Evolutionary conservation across 2,888 invertebrate species (phyloP), one percentile per base, ranked within the genome.

Genomic region (Thumatha senex): DNA sequence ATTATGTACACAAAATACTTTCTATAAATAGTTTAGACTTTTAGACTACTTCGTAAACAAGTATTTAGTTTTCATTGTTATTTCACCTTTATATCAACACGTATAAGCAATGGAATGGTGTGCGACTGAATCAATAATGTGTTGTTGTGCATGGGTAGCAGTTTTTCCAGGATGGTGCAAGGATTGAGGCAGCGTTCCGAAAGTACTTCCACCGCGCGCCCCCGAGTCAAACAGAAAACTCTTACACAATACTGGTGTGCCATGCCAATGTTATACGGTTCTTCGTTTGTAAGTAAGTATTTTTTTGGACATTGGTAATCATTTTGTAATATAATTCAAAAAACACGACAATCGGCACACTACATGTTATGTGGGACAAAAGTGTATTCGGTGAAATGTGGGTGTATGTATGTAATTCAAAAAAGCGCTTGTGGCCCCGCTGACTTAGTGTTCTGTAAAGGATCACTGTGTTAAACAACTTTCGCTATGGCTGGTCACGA

Each of bases 211-310:
- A 99, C 84, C 93, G 99, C 44, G 99, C 99, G 2, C 93, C 95
- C 38, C 94, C 95, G 0, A 91, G 92, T 0, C 98, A 99, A 84
- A 92, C 93, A 1, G 90, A 95, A 39, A 98, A 98, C 80, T 94
- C 95, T 0, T 97, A 96, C 80, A 98, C 98, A 33, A 80, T 99
- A 38, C 89, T 99, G 48, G 98, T 99, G 1, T 99, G 99, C 68
- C 99, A 99, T 84, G 99, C 97, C 3, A 99, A 99, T 85, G 99
- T 99, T 15, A 99, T 99, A 72, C 93, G 98, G 40, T 99, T 97
- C 86, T 97, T 97, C 77, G 95, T 97, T n/a, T 97, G 97, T 93
- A 94, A 96, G 96, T 96, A 75, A 89, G 87, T 86, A 24, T 24
- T 38, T 4, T 9, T 9, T 9, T 38, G n/a, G n/a, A n/a, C n/a